Percentiles rank a stretch among this genome's conserved stretches.
phyloP scores from a whole-genome alignment of 2,113 vertebrate genomes.

The Thermophis baileyi region DNA sequence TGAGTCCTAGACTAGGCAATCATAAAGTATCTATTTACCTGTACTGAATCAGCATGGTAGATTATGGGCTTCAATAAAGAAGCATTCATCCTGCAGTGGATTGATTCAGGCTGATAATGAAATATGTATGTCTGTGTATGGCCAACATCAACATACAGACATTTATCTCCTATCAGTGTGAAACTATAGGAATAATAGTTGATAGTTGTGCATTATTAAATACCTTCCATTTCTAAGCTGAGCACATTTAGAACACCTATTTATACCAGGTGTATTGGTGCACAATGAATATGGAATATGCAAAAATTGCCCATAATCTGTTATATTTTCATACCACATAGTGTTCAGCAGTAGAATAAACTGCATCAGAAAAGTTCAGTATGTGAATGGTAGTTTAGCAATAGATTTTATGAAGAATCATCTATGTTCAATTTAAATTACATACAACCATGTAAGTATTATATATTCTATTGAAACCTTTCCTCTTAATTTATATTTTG shows the following conservation, averaged over 20 bases:
- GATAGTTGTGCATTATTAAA: not conserved
- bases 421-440: conserved; percentile 19
- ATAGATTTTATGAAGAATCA: conserved; percentile 11
- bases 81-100: not conserved
- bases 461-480: not conserved
- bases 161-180: fast-evolving
- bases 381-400: not conserved
- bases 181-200: fast-evolving
- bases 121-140: not conserved
- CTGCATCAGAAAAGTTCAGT: not conserved
- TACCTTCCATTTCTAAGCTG: not conserved
- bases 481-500: conserved; percentile 26
- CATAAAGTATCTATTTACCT: not conserved
- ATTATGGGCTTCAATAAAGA: not conserved
- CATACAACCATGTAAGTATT: not conserved
- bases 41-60: not conserved
- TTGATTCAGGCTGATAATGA: not conserved
- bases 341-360: not conserved
- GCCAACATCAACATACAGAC: fast-evolving
- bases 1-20: not conserved
- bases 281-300: not conserved
- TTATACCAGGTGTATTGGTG: not conserved
- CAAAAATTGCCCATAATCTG: not conserved
- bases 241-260: not conserved
- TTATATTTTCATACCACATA: not conserved